Evolutionary conservation across 2,797 vertebrate species (phyloP).

Genomic region (Myioborus melanocephalus): DNA sequence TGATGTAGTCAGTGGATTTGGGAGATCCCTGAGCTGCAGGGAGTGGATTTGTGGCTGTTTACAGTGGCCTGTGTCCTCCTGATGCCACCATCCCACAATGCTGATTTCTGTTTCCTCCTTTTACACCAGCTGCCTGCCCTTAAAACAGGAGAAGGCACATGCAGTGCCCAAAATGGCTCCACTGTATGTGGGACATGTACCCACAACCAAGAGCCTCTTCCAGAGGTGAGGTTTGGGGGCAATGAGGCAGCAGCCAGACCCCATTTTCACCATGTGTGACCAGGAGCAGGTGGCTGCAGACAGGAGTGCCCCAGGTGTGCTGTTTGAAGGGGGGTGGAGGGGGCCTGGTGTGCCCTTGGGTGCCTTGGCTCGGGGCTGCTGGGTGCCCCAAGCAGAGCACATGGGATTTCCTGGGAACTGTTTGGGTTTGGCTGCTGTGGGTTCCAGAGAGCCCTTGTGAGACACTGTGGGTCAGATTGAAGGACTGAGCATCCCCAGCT

Average conservation of each 20-base stretch:
- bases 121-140: background rate
- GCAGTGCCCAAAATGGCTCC: background rate
- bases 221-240: background rate
- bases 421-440: background rate
- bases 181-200: background rate
- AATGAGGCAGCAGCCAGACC: background rate
- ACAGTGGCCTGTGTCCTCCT: background rate
- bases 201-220: background rate
- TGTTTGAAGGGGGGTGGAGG: background rate
- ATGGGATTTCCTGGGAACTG: background rate
- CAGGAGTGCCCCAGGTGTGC: background rate
- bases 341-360: background rate
- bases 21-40: conserved; percentile 37
- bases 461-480: background rate
- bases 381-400: background rate
- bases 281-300: background rate
- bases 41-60: background rate
- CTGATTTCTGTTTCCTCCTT: background rate
- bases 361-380: background rate
- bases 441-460: background rate
- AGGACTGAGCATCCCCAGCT: background rate
- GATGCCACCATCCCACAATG: background rate
- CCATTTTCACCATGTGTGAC: background rate
- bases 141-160: background rate
- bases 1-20: background rate